Base-by-base conservation (phyloP, 2,797 vertebrate species). In the Erpetoichthys calabaricus region DNA sequence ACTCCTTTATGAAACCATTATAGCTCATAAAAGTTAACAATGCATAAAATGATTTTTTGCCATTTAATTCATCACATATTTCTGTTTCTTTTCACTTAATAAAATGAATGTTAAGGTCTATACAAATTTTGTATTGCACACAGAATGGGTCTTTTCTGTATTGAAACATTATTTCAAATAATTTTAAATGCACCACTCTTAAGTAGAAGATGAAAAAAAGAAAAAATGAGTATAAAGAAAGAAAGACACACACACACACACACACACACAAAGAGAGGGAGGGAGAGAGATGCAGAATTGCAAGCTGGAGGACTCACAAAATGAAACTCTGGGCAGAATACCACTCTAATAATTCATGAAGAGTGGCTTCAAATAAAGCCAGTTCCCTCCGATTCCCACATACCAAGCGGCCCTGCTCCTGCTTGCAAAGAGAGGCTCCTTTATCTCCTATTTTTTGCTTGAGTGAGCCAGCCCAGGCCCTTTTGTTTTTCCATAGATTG, bases 401-500 rank as follows among this genome's bases (percentile, higher is more conserved):
- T 89, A 89, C 89, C 86, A 87, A 84, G 73, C 64, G 67, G 80
- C 83, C 86, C 76, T 79, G 82, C 85, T 82, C 78, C 84, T 83
- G 77, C 85, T 80, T 72, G 82, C 87, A 88, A 85, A 91, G 87
- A 91, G 87, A 87, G 81, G 74, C 81, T 84, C 83, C 84, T 93
- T 91, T 91, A 90, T 92, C 86, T 85, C 81, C 81, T 82, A 78
- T 76, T 89, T 75, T 84, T 87, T 92, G 90, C 88, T 91, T 91
- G 86, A 91, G 80, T 92, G 87, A 91, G 87, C 80, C 72, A 67
- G 80, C 80, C 80, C 81, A 68, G 79, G 81, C 79, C 79, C 84
- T 90, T 94, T 91, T 90, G 86, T 89, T 91, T 88, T 89, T 88
- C 87, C 83, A 88, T 84, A 89, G 86, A 91, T 90, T 91, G 87